A percentile compares a stretch with the other conserved stretches of the same genome.
phyloP scores from a whole-genome alignment of 2,797 vertebrate genomes.

The Knipowitschia caucasica region DNA sequence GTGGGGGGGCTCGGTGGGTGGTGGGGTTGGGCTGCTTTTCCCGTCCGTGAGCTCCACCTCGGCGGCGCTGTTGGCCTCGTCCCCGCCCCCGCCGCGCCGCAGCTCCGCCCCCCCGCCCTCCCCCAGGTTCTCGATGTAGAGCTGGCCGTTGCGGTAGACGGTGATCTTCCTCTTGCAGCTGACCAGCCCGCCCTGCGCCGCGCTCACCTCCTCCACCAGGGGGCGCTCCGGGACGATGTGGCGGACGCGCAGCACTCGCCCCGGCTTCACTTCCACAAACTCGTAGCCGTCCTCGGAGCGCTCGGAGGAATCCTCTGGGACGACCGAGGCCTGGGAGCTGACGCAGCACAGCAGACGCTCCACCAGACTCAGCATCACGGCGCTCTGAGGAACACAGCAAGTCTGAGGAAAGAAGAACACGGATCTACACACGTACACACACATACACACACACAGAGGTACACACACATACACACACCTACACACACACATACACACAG shows the following conservation, averaged over 20 bases:
- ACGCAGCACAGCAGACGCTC: slow-evolving; percentile 90
- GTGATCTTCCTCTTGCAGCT: slow-evolving; percentile 91
- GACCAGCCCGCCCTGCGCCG: slow-evolving; percentile 65
- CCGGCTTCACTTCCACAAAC: slow-evolving; percentile 94
- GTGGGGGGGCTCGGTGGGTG: too few relatives aligned
- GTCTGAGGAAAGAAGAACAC: too few relatives aligned
- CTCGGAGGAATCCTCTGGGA: slow-evolving; percentile 83
- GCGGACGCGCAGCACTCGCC: slow-evolving; percentile 84
- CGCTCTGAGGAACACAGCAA: too few relatives aligned
- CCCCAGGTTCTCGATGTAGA: slow-evolving; percentile 90
- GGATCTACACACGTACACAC: too few relatives aligned
- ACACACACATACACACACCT: too few relatives aligned
- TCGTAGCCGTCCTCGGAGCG: slow-evolving; percentile 83
- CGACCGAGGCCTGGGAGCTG: slow-evolving; percentile 82
- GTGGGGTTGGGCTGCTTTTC: slow-evolving; percentile 20
- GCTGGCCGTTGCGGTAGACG: slow-evolving; percentile 87
- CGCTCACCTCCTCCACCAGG: slow-evolving; percentile 55
- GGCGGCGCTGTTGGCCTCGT: slow-evolving; percentile 56
- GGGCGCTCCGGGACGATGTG: slow-evolving; percentile 76
- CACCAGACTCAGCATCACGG: slow-evolving; percentile 89
- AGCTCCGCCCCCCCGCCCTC: slow-evolving; percentile 75
- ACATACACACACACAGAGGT: too few relatives aligned
- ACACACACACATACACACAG: too few relatives aligned
- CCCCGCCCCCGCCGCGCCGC: slow-evolving; percentile 71
- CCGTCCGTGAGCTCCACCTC: slow-evolving; percentile 80